Base-by-base conservation (phyloP, 2,797 vertebrate species). In the Ptychobarbus kaznakovi region DNA sequence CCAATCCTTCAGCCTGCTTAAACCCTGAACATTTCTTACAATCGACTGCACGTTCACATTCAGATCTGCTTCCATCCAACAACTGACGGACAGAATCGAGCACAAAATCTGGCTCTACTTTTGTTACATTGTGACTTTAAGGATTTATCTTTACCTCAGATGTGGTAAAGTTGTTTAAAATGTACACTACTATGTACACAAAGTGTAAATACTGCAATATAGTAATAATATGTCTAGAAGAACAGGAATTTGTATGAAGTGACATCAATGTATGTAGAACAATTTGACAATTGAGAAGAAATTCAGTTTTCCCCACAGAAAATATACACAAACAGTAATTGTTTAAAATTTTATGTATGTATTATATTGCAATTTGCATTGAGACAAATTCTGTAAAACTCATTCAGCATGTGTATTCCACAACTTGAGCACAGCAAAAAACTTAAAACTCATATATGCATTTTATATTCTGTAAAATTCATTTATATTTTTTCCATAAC, bases 311-410 rank as follows among this genome's bases (percentile, higher is more conserved):
- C 10, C 1, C 42, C 46, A 38, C 20, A 56, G 49, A 32, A 46
- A 25, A 82, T 40, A 42, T 25, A 28, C 18, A 72, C 81, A 63
- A n/a, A 18, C n/a, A 82, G 32, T 32, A 63, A 61, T n/a, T 74
- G 10, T 42, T 16, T 10, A 63, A 0, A n/a, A 6, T 35, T 51
- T 63, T 25, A 16, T 82, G 7, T 13, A 18, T 70, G 8, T 56
- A 35, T 44, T 63, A 35, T 35, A n/a, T 32, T 63, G 12, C 42
- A 74, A 82, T 8, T 38, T 2, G 13, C 22, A 56, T 46, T 46
- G 53, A 20, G 40, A 46, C 38, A 73, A 28, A 13, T 56, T 80
- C 13, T 44, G 16, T 61, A 2, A 11, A 61, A 63, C 4, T 42
- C 38, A 35, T 46, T 40, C 22, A 28, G 25, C n/a, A 28, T 56